Conservation (phyloP, 1,140 invertebrate genomes). For the Subanguina moxae region DNA sequence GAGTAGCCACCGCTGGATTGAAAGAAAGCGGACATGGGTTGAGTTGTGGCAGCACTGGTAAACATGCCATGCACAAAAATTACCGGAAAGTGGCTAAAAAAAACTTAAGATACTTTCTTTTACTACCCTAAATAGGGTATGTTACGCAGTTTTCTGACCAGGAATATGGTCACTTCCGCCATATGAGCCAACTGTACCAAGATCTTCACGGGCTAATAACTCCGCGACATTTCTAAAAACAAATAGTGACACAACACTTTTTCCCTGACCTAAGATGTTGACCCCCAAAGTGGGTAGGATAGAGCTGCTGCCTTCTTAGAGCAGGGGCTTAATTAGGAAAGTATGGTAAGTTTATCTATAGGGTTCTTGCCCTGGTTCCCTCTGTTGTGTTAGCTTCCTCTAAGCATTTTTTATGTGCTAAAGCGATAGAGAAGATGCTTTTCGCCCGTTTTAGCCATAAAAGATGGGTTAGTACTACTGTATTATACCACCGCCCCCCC, state of each 20-base stretch:
- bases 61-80: conserved; percentile 20
- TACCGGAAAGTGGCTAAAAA: conserved; percentile 11
- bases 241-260: background rate
- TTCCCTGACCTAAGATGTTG: too few species aligned
- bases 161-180: conserved; percentile 25
- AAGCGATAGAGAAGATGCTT: too few species aligned
- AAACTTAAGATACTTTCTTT: too few species aligned
- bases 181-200: conserved; percentile 17
- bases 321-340: background rate
- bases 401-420: too few species aligned
- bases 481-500: too few species aligned
- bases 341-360: background rate
- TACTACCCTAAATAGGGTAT: too few species aligned
- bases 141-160: conserved; percentile 18
- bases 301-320: too few species aligned
- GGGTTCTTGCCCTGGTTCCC: background rate
- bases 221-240: conserved; percentile 12
- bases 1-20: conserved; percentile 3
- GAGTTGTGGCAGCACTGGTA: conserved; percentile 14
- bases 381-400: background rate
- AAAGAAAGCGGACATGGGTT: conserved; percentile 8
- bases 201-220: conserved; percentile 18
- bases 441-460: too few species aligned
- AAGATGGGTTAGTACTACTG: too few species aligned
- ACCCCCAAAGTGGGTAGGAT: background rate